A percentile compares a stretch with the other conserved stretches of the same genome.
phyloP scores from a whole-genome alignment of 2,888 invertebrate genomes.

The Ectemnius cavifrons region DNA sequence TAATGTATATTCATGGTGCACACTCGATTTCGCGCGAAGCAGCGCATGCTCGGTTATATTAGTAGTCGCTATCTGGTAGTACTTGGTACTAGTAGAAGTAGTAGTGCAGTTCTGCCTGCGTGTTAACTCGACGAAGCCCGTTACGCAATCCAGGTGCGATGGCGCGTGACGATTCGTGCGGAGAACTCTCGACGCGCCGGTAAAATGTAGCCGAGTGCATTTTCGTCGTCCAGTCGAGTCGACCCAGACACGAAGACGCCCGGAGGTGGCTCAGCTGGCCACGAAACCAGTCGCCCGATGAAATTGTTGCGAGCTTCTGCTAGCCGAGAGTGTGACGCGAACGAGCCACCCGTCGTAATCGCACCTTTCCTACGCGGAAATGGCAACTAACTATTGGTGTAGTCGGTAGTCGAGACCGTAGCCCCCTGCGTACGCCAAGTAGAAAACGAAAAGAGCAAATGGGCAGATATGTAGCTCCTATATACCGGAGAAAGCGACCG shows the following conservation, averaged over 20 bases:
- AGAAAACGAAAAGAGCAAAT: conserved; percentile 11
- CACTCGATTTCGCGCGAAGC: conserved; percentile 7
- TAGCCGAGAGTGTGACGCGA: no score
- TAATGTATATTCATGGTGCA: conserved; percentile 55
- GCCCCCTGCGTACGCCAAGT: background rate
- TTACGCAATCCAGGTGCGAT: conserved; percentile 9
- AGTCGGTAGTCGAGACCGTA: no score
- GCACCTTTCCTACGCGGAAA: no score
- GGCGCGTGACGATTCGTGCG: background rate
- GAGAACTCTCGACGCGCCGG: no score
- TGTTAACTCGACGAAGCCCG: conserved; percentile 2
- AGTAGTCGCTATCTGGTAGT: background rate
- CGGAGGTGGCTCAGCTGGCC: background rate
- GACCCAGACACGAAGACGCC: background rate
- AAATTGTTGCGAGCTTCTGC: no score
- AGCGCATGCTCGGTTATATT: background rate
- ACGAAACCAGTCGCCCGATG: background rate
- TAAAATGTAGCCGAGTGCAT: no score
- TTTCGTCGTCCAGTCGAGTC: background rate
- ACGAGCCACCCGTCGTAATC: no score
- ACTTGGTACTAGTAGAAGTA: no score
- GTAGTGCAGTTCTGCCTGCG: background rate
- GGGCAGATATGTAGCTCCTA: background rate
- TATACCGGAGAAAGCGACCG: conserved; percentile 34
- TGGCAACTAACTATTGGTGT: no score